Percentiles rank a stretch among this genome's conserved stretches.
These are phyloP conservation scores for Gnathonemus echidnorhynchus DNA, from an alignment of 2,113 vertebrate species.

Conservation along the genomic window DNA sequence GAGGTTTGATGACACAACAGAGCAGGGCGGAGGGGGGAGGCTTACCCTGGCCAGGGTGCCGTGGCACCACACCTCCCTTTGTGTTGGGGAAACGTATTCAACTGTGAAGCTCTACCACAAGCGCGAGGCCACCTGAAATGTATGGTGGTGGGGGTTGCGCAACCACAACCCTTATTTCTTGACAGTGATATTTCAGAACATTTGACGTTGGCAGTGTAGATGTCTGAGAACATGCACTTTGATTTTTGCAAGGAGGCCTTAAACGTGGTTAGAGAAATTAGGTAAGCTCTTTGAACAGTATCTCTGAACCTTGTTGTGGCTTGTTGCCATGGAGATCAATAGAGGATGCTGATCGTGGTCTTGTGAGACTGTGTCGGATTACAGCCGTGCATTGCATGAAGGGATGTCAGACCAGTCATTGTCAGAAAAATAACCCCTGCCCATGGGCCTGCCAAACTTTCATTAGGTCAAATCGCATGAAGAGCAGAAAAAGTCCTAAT, in stretches of 20 bases:
- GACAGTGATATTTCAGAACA: background rate
- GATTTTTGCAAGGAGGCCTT: background rate
- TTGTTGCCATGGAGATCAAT: slow-evolving; percentile 9
- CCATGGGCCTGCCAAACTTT: background rate
- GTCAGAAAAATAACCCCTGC: background rate
- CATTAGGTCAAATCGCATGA: background rate
- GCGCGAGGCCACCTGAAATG: background rate
- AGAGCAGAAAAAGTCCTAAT: background rate
- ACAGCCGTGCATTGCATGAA: background rate
- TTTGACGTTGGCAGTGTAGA: background rate
- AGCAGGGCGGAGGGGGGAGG: background rate
- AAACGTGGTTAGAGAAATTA: background rate
- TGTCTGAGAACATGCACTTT: background rate
- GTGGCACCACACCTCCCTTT: background rate
- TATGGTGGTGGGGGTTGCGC: background rate
- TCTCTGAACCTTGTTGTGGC: slow-evolving; percentile 1
- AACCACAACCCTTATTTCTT: background rate
- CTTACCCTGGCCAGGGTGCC: background rate
- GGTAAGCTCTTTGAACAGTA: background rate
- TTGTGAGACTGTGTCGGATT: background rate
- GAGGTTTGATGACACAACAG: background rate
- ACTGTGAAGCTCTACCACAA: background rate
- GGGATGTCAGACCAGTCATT: background rate
- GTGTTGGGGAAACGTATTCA: background rate
- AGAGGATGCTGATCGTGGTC: background rate